Base-by-base conservation (phyloP, 2,888 invertebrate genomes). In the Chalcosyrphus nemorum region DNA sequence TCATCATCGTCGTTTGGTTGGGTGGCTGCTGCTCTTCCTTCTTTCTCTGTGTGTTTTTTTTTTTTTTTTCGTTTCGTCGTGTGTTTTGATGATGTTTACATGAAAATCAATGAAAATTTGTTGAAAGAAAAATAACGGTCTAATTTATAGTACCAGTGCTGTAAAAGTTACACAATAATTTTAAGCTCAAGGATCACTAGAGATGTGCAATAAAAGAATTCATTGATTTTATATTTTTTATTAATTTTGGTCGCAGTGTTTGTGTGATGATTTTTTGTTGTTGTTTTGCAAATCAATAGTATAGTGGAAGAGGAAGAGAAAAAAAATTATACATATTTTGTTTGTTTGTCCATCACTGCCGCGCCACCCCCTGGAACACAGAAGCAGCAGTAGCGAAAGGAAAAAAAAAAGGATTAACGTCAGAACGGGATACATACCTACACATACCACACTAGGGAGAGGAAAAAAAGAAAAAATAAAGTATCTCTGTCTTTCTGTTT, bases 41-140 rank as follows among this genome's bases (percentile, higher is more conserved):
- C 13, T 41, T 17, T 0, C 24, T 32, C 13, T 45, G 17, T 47
- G 17, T 66, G 41, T 75, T 72, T 63, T 78, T 24, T 61, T 66
- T 29, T 75, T 72, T 56, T 72, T 21, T 61, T 82, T 65, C 65
- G 81, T 68, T 61, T 24, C 41, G 61, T 61, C 68, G 61, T 74
- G 54, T 57, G 66, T 68, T 84, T 84, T 75, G 61, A 78, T 80
- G 50, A 70, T 84, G 78, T 84, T 84, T 75, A 84, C 80, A 75
- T 75, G 80, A 84, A 84, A 84, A 84, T 84, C 74, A 84, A 84
- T 84, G 80, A 78, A 78, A 78, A 72, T 71, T 78, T 65, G 52
- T 66, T 52, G 54, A 76, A 81, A 82, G 61, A 65, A 57, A 71
- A 63, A 57, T 57, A 57, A 41, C 56, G 21, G 61, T 63, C 52